Conservation (phyloP, 2,888 invertebrate species). For the Thera obeliscata region DNA sequence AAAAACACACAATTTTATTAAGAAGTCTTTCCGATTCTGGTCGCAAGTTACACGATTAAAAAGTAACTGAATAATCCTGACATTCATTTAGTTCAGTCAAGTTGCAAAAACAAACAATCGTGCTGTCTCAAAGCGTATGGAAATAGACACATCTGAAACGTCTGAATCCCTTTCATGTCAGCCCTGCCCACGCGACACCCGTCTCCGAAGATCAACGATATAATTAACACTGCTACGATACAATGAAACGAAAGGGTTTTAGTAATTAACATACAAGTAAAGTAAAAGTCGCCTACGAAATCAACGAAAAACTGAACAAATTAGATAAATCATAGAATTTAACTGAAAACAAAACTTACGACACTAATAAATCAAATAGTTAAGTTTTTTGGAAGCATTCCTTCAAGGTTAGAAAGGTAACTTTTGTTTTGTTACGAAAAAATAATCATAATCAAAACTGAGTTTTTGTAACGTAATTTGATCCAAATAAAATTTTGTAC, state of each 20-base stretch:
- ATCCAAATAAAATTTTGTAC: no score
- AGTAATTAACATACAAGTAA: not conserved
- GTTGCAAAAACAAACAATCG: conserved; percentile 79
- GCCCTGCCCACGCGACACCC: conserved; percentile 61
- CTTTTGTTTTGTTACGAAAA: no score
- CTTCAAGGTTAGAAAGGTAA: no score
- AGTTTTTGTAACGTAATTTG: no score
- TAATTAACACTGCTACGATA: conserved; percentile 41
- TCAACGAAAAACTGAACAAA: not conserved
- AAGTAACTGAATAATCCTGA: conserved; percentile 30
- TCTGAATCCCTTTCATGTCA: conserved; percentile 76
- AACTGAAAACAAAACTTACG: no score
- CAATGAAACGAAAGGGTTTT: conserved; percentile 26
- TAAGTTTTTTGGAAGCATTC: no score
- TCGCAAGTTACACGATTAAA: conserved; percentile 22
- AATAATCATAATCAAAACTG: no score
- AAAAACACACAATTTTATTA: not conserved
- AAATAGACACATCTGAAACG: conserved; percentile 75
- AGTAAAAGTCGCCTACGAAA: not conserved
- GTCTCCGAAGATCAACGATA: conserved; percentile 43
- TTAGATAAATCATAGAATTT: not conserved
- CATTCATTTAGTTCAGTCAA: conserved; percentile 51
- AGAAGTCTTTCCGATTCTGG: conserved; percentile 7
- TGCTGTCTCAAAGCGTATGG: conserved; percentile 74
- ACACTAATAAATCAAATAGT: no score